Base-by-base conservation (phyloP, 23 tunicate genomes). In the Ciona savignyi region DNA sequence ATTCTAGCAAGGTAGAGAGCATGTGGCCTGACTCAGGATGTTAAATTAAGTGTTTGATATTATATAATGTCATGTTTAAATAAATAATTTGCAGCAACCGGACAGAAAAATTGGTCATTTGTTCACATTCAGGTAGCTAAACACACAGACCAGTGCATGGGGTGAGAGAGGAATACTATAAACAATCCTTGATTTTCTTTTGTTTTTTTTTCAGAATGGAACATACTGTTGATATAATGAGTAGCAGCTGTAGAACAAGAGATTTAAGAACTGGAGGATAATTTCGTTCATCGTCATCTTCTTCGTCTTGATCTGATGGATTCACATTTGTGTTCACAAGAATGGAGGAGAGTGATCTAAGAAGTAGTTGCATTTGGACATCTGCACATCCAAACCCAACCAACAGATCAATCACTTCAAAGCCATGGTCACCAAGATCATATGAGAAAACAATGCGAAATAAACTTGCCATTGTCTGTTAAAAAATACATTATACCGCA, bases 361-460 rank as follows among this genome's bases (percentile, higher is more conserved):
- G 82, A 15, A 90, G 64, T 1, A 83, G 81, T 65, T 90, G 97
- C 97, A 90, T 83, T 29, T 82, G 85, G 25, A 82, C 78, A 19
- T 84, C 82, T 4, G 95, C 95, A n/a, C 78, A 77, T 70, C 80
- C 77, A 35, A 80, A 87, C 19, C 96, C 96, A 27, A 88, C 67
- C 63, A 88, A 68, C 26, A 88, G 29, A 67, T 88, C 86, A 35
- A 82, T 76, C 26, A 60, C 61, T 34, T 88, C 86, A 62, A 88
- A 75, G 22, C 87, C 80, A 21, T 81, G 86, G 60, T 82, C 87
- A 19, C 96, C 87, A 23, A 77, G 64, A 60, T 88, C 96, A 67
- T 62, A 77, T 3, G 84, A n/a, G 28, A 76, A 60, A 24, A 88
- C 80, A 30, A 69, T 74, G 2, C 88, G 88, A 73, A 88, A 88